Evolutionary conservation across 2,888 invertebrate genomes (phyloP).

Genomic region (Leptogaster cylindrica): DNA sequence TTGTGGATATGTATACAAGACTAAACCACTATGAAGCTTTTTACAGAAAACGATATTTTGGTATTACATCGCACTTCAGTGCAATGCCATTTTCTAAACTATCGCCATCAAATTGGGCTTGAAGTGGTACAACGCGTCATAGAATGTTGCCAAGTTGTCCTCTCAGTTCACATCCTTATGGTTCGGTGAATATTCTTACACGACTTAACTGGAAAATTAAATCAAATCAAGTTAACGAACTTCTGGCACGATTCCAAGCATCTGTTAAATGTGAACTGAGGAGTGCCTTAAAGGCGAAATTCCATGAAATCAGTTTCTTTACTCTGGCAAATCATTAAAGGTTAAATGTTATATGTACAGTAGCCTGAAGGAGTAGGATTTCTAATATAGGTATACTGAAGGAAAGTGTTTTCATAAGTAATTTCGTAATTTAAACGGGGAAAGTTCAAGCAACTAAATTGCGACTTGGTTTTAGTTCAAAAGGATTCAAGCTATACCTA

Average conservation of each 20-base stretch:
- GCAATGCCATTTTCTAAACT: background rate
- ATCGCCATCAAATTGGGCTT: background rate
- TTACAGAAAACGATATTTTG: background rate
- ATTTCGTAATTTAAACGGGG: too few species aligned
- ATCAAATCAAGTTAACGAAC: slow-evolving; percentile 8
- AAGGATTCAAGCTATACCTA: too few species aligned
- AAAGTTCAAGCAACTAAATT: too few species aligned
- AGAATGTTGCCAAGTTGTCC: background rate
- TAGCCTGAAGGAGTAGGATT: too few species aligned
- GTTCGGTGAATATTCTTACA: background rate
- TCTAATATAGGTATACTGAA: too few species aligned
- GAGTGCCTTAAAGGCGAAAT: background rate
- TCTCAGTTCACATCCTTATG: slow-evolving; percentile 3
- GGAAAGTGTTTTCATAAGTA: too few species aligned
- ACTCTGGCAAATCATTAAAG: background rate
- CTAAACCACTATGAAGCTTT: too few species aligned
- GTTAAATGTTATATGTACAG: too few species aligned
- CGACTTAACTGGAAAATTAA: slow-evolving; percentile 12
- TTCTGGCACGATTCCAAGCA: too few species aligned
- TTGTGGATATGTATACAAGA: background rate
- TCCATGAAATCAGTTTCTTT: background rate
- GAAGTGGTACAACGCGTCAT: background rate
- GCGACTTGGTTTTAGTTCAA: too few species aligned
- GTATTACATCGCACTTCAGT: background rate
- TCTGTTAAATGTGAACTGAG: too few species aligned